A percentile compares a stretch with the other conserved stretches of the same genome.
Conservation (phyloP, 2,888 invertebrate genomes). For the Actias luna region DNA sequence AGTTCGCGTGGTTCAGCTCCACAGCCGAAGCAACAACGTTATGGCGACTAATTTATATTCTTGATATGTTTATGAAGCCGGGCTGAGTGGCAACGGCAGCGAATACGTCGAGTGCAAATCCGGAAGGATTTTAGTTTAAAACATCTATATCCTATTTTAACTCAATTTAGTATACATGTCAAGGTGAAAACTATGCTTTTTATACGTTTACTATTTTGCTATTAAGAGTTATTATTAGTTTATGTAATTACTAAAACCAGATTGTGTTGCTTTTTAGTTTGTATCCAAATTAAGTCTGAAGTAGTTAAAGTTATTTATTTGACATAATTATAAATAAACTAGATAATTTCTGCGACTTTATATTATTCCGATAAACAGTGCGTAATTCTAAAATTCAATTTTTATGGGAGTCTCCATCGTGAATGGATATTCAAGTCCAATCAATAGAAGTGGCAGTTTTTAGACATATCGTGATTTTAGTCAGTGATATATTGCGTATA, state of each 20-base stretch:
- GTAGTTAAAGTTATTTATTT: too few relatives aligned
- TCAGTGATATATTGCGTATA: too few relatives aligned
- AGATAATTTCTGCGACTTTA: too few relatives aligned
- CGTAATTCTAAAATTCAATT: too few relatives aligned
- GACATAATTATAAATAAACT: too few relatives aligned
- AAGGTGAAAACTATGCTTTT: background rate
- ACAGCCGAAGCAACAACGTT: constrained; percentile 28
- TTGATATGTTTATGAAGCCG: constrained; percentile 40
- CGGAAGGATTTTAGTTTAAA: constrained; percentile 13
- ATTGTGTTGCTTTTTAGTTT: background rate
- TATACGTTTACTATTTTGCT: background rate
- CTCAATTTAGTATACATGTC: background rate
- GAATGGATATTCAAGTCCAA: too few relatives aligned
- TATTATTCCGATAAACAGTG: too few relatives aligned
- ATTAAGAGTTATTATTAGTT: background rate
- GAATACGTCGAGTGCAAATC: constrained; percentile 15
- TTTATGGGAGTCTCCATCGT: too few relatives aligned
- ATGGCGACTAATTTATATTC: constrained; percentile 47
- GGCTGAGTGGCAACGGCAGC: constrained; percentile 10
- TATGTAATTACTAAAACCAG: background rate
- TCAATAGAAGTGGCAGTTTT: too few relatives aligned
- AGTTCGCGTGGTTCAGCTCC: constrained; percentile 34
- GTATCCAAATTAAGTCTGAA: background rate
- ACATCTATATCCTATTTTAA: background rate
- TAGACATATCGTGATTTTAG: too few relatives aligned